Percentiles rank a stretch among this genome's conserved stretches.
Evolutionary conservation across 2,888 invertebrate genomes (phyloP).

Genomic region (Volucella zonaria): DNA sequence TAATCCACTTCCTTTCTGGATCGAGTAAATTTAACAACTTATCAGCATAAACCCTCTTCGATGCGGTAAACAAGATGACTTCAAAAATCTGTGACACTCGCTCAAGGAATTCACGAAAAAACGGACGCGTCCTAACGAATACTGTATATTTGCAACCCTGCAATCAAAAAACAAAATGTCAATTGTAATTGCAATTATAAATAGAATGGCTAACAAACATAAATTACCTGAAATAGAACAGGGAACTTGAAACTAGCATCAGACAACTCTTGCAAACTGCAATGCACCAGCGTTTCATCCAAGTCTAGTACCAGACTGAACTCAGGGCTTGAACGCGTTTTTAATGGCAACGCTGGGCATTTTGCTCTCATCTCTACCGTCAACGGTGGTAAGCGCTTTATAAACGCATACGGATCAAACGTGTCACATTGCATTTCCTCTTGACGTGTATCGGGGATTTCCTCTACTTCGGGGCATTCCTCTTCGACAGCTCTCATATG

Average conservation of each 20-base stretch:
- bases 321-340: constrained; percentile 95
- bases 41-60: constrained; percentile 97
- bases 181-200: not conserved
- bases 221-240: constrained; percentile 89
- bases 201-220: not conserved
- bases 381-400: constrained; percentile 93
- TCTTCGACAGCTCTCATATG: constrained; percentile 73
- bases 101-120: constrained; percentile 95
- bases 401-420: constrained; percentile 95
- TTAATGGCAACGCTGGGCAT: constrained; percentile 90
- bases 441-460: constrained; percentile 75
- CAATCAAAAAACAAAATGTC: constrained; percentile 82
- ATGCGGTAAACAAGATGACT: constrained; percentile 97
- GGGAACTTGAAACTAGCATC: constrained; percentile 97
- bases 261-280: constrained; percentile 94
- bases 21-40: constrained; percentile 95
- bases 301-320: constrained; percentile 91
- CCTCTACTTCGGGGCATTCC: constrained; percentile 76
- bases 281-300: constrained; percentile 97
- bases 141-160: constrained; percentile 95
- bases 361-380: constrained; percentile 89
- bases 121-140: constrained; percentile 94
- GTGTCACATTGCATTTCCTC: constrained; percentile 86
- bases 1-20: constrained; percentile 92
- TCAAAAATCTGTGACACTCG: constrained; percentile 93